phyloP scores from a whole-genome alignment of 2,797 vertebrate genomes.

The Carapus acus region DNA sequence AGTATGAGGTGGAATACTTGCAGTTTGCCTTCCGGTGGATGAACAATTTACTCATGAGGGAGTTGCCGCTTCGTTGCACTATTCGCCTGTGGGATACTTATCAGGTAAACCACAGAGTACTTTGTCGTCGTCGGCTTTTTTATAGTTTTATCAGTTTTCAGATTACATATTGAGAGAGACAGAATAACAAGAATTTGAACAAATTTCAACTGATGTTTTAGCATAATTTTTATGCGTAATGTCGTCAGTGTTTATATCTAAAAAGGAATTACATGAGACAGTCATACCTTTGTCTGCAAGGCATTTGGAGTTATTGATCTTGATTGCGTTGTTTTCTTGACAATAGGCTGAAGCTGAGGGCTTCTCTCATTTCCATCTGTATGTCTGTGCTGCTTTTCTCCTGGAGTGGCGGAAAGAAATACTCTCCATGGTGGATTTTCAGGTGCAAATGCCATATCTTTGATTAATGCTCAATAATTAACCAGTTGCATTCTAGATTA shows the following conservation, averaged over 20 bases:
- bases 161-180: background rate
- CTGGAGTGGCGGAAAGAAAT: constrained; percentile 98
- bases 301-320: background rate
- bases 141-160: no score
- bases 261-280: no score
- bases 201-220: no score
- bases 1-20: constrained; percentile 93
- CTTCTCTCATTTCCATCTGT: constrained; percentile 97
- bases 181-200: no score
- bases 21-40: constrained; percentile 99
- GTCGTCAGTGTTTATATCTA: no score
- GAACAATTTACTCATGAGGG: constrained; percentile 98
- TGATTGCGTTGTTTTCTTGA: constrained; percentile 2
- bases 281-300: no score
- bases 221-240: no score
- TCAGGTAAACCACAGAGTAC: constrained; percentile 78
- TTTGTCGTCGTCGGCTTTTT: no score
- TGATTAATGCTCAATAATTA: background rate
- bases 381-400: constrained; percentile 97
- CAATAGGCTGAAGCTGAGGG: constrained; percentile 91
- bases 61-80: constrained; percentile 93
- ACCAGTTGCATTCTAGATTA: background rate
- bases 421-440: constrained; percentile 93
- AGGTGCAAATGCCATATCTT: constrained; percentile 69
- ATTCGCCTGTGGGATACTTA: constrained; percentile 98